Evolutionary conservation across 2,797 vertebrate genomes (phyloP).

Genomic region (Apodemus agrarius): DNA sequence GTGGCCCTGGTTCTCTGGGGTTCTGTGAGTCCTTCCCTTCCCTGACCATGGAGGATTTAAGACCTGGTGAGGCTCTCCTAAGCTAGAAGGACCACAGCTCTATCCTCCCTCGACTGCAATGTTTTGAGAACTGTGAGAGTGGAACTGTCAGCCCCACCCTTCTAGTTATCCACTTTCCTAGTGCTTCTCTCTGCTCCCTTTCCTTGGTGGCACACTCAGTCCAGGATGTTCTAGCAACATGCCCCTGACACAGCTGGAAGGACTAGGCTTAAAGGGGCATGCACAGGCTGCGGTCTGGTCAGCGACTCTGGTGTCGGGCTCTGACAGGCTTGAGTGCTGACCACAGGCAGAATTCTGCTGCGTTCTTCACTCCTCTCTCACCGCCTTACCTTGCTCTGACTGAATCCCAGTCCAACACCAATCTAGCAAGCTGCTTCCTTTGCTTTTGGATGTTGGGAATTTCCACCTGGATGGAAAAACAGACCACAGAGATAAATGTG

Average conservation of each 20-base stretch:
- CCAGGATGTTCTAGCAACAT: background rate
- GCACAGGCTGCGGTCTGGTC: background rate
- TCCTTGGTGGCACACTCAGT: background rate
- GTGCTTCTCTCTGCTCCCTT: background rate
- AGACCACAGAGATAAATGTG: background rate
- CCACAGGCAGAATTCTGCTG: background rate
- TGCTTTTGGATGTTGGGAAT: constrained; percentile 99
- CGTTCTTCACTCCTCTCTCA: background rate
- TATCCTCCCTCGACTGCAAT: background rate
- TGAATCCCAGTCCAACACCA: constrained; percentile 99
- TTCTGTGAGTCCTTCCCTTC: background rate
- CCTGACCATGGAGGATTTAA: background rate
- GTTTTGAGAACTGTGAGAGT: background rate
- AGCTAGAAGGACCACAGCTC: background rate
- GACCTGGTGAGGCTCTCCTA: rapidly evolving
- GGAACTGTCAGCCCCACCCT: background rate
- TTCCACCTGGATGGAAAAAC: constrained; percentile 90
- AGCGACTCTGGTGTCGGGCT: background rate
- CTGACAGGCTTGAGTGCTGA: background rate
- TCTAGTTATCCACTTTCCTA: background rate
- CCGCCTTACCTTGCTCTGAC: constrained; percentile 93
- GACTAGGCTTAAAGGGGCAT: background rate
- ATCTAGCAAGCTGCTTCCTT: constrained; percentile 96
- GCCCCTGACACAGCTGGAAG: rapidly evolving
- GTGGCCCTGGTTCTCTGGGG: background rate